Conservation (phyloP, 35 echinoderm and acorn worm species). For the Strongylocentrotus purpuratus region DNA sequence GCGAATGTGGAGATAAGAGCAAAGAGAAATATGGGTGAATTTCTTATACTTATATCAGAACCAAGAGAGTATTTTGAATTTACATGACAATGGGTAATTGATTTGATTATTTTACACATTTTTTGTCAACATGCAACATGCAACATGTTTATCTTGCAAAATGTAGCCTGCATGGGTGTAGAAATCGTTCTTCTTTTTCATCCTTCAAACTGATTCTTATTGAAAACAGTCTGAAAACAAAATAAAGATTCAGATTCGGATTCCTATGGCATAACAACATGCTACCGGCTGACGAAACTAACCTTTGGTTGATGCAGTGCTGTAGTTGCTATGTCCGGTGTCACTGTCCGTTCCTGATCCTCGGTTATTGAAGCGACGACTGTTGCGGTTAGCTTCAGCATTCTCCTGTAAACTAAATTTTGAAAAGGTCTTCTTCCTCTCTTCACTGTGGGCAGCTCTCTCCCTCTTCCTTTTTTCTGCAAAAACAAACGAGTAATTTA, state of each 20-base stretch:
- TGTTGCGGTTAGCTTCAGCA: conserved; percentile 62
- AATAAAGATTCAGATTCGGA: not conserved
- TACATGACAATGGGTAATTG: no score
- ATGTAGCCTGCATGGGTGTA: no score
- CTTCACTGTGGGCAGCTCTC: conserved; percentile 80
- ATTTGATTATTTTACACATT: no score
- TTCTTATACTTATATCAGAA: no score
- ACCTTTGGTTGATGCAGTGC: conserved; percentile 58
- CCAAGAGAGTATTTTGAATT: no score
- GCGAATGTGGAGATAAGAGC: not conserved
- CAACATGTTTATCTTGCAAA: no score
- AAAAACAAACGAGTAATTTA: not conserved
- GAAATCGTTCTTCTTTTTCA: no score
- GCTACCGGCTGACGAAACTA: not conserved
- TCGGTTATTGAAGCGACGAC: conserved; percentile 57
- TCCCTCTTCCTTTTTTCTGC: conserved; percentile 76
- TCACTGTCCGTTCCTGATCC: conserved; percentile 62
- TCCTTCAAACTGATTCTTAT: not conserved
- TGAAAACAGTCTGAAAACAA: not conserved
- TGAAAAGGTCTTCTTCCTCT: conserved; percentile 70
- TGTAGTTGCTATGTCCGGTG: conserved; percentile 54
- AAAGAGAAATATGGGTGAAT: not conserved
- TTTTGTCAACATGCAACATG: no score
- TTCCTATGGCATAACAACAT: not conserved
- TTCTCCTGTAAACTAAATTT: conserved; percentile 76